These are phyloP conservation scores for Drosophila yakuba DNA, from an alignment of 1,140 invertebrate species.

Conservation along the genomic window DNA sequence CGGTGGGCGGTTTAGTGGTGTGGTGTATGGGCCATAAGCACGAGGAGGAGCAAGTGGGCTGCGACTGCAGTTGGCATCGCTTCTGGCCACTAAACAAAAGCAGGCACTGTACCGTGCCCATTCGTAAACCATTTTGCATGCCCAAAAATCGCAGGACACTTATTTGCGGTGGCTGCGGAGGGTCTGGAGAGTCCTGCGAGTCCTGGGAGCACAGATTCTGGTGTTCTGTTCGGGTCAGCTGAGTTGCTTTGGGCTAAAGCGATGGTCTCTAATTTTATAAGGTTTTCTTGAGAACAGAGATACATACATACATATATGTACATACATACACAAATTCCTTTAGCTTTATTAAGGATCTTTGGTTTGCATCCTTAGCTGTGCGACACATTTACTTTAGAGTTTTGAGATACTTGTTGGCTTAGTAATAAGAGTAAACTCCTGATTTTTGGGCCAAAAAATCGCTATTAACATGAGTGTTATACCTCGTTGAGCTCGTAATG, in stretches of 20 bases:
- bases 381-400: no score
- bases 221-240: conserved; percentile 1
- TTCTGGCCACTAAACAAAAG: conserved; percentile 70
- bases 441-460: no score
- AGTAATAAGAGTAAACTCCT: no score
- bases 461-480: no score
- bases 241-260: background rate
- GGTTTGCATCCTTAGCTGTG: no score
- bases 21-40: conserved; percentile 24
- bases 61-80: conserved; percentile 60
- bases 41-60: conserved; percentile 36
- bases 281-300: no score
- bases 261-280: no score
- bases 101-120: conserved; percentile 23
- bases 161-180: conserved; percentile 2
- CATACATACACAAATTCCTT: no score
- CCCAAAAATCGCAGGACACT: conserved; percentile 33
- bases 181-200: background rate
- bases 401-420: no score
- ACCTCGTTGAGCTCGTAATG: no score
- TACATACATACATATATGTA: no score
- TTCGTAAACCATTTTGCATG: conserved; percentile 1
- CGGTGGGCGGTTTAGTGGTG: background rate
- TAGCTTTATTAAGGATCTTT: no score
- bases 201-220: conserved; percentile 4